A percentile compares a stretch with the other conserved stretches of the same genome.
Evolutionary conservation across 2,113 vertebrate genomes (phyloP).

Genomic region (Catharus minimus): DNA sequence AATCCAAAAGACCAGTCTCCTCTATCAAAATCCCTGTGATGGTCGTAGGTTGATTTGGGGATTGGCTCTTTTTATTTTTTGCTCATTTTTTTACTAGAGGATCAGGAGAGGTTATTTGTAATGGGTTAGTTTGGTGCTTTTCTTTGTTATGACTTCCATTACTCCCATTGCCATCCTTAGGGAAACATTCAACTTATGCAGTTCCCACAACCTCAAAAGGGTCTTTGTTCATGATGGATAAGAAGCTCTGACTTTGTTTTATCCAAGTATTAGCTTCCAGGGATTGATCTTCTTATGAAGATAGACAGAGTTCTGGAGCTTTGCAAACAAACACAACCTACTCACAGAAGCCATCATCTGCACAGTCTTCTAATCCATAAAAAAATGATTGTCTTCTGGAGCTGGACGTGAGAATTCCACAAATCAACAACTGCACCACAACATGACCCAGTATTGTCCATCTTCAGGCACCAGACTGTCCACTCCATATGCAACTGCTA

Average conservation of each 20-base stretch:
- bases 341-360: background rate
- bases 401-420: background rate
- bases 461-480: background rate
- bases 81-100: background rate
- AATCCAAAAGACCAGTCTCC: background rate
- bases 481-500: background rate
- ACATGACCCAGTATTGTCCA: background rate
- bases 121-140: background rate
- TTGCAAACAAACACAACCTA: background rate
- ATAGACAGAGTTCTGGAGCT: background rate
- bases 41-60: background rate
- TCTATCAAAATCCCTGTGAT: background rate
- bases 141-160: background rate
- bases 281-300: background rate
- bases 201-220: background rate
- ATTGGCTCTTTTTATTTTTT: background rate
- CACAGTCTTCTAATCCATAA: rapidly evolving
- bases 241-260: background rate
- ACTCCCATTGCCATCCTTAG: background rate
- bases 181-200: background rate
- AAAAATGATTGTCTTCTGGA: background rate
- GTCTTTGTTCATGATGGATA: background rate
- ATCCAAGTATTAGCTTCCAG: background rate
- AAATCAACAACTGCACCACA: background rate
- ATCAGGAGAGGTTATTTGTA: background rate